Base-by-base conservation (phyloP, 2,797 vertebrate species). In the Peromyscus nudipes region DNA sequence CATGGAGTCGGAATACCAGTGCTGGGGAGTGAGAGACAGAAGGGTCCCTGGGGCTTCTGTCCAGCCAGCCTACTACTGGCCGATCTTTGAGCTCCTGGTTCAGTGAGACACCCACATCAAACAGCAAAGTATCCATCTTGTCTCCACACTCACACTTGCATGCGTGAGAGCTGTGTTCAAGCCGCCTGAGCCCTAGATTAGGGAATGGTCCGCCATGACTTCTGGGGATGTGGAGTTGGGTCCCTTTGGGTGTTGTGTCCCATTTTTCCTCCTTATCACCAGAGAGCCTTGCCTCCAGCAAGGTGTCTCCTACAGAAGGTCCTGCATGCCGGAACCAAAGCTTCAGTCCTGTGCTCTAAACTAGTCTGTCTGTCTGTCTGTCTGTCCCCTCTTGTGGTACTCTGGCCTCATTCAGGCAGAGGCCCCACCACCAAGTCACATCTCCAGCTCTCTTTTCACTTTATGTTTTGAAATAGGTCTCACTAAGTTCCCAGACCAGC, bases 341-440 rank as follows among this genome's bases (percentile, higher is more conserved):
- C 52, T 46, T 65, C 29, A 8, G 23, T 52, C 6, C 17, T 75
- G 9, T 23, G 21, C 23, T 27, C 6, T 31, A 23, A 52, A 2
- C 7, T 37, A 8, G 12, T 31, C 40, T 25, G 21, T 34, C 14
- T 64, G 49, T 43, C 3, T 27, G 23, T 6, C 37, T 87, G 31
- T 49, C 11, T 67, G 6, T 25, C 43, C 40, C 31, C 31, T n/a
- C 31, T 52, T 37, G 31, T 1, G 0, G 46, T n/a, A 5, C 19
- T n/a, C n/a, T 17, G 21, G 12, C 21, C 65, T 71, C 46, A 27
- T 1, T 14, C 37, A n/a, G 46, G 46, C 34, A 11, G 65, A 7
- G n/a, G 65, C 49, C 19, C 46, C 17, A 52, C 6, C 0, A 0
- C 12, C 0, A 16, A 37, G 46, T 67, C 57, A 27, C 2, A 4